phyloP scores from a whole-genome alignment of 2,797 vertebrate species.

The Hafferia zeledoni region DNA sequence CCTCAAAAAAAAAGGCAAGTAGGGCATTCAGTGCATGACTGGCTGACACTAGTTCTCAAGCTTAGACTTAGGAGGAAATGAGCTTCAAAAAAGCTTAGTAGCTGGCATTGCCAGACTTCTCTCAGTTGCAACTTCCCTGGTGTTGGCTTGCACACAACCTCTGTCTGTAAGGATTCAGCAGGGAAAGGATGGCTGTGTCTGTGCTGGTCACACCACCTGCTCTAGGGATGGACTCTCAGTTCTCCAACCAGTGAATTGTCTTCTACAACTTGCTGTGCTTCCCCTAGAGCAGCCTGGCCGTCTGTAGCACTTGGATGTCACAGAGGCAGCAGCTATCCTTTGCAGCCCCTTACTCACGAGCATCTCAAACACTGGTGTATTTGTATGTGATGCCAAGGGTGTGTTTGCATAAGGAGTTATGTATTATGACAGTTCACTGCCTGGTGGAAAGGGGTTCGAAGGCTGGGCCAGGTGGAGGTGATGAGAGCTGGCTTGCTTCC shows the following conservation, averaged over 20 bases:
- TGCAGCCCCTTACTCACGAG: not conserved
- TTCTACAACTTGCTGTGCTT: not conserved
- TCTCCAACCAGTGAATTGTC: not conserved
- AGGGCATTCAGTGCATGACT: not conserved
- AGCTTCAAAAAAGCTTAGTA: not conserved
- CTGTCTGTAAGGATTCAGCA: not conserved
- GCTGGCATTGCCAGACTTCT: not conserved
- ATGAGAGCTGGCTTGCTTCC: conserved; percentile 26
- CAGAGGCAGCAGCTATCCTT: not conserved
- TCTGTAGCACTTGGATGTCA: not conserved
- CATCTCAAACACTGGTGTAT: not conserved
- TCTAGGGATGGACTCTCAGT: not conserved
- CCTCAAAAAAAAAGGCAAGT: not conserved
- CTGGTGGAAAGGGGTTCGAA: not conserved
- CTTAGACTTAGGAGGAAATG: not conserved
- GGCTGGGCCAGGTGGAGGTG: conserved; percentile 33
- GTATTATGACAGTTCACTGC: conserved; percentile 16
- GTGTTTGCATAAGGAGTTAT: conserved; percentile 6
- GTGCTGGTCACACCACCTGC: not conserved
- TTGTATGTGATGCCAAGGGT: not conserved
- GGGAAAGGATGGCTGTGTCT: not conserved
- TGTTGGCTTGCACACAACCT: not conserved
- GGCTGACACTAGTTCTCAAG: not conserved
- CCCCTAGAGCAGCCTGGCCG: not conserved
- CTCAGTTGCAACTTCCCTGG: not conserved